Percentiles rank a stretch among this genome's conserved stretches.
phyloP scores from a whole-genome alignment of 2,113 vertebrate genomes.

The Macaca nemestrina region DNA sequence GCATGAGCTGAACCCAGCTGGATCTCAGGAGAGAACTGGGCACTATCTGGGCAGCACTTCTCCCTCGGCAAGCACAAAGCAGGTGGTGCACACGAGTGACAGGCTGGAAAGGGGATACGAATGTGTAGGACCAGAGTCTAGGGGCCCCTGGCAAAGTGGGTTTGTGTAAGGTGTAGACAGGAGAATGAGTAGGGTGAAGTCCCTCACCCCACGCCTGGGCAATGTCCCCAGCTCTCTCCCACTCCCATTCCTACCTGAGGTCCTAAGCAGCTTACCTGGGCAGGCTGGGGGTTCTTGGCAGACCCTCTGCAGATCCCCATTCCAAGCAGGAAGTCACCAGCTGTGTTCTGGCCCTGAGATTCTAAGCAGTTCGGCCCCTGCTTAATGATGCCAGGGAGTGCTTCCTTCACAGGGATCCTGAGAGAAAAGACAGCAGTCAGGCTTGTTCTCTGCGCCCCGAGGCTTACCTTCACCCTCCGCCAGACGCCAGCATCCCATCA shows the following conservation, averaged over 20 bases:
- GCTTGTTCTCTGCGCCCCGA: background rate
- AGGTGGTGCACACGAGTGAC: background rate
- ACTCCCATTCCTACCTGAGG: background rate
- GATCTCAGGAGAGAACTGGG: background rate
- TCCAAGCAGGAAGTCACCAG: conserved; percentile 82
- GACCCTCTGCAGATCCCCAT: conserved; percentile 90
- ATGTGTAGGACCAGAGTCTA: background rate
- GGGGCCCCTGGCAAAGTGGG: background rate
- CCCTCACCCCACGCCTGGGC: too few species aligned
- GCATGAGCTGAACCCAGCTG: background rate
- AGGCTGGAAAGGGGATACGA: background rate
- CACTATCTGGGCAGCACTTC: background rate
- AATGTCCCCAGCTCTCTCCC: background rate
- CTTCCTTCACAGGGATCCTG: conserved; percentile 96
- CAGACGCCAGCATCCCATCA: background rate
- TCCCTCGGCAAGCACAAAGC: background rate
- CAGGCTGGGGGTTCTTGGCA: conserved; percentile 85
- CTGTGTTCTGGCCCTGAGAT: conserved; percentile 87
- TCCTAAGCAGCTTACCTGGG: conserved; percentile 88
- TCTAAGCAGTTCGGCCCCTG: conserved; percentile 93
- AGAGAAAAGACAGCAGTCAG: background rate
- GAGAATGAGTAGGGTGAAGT: background rate
- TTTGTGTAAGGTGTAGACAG: background rate
- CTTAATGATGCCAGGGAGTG: conserved; percentile 91
- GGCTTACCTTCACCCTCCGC: background rate